These are phyloP conservation scores for Neosilurus mollespiculum DNA, from an alignment of 2,797 vertebrate genomes.

Conservation along the genomic window DNA sequence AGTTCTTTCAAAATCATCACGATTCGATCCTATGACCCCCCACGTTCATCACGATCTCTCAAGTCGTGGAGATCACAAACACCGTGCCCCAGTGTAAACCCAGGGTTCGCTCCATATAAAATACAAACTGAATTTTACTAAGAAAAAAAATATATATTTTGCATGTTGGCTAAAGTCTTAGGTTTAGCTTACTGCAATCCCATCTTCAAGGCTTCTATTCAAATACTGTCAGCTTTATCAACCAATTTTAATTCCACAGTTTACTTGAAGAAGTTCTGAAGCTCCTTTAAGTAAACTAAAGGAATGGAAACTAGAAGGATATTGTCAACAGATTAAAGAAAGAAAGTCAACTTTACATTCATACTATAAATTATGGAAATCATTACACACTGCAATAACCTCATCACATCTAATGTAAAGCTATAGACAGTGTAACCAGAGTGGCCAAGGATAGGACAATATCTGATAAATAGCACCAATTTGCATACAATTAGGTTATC, in stretches of 20 bases:
- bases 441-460: conserved; percentile 48
- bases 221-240: conserved; percentile 22
- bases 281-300: background rate
- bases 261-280: background rate
- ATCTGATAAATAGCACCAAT: conserved; percentile 57
- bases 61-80: too few species aligned
- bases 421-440: conserved; percentile 50
- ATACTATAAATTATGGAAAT: background rate
- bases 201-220: conserved; percentile 24
- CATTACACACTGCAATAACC: background rate
- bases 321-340: background rate
- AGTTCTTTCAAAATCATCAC: too few species aligned
- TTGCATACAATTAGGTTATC: conserved; percentile 68
- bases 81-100: too few species aligned
- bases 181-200: conserved; percentile 27
- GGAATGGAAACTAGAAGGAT: background rate
- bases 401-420: background rate
- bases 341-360: background rate
- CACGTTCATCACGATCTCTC: too few species aligned
- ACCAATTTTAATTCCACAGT: conserved; percentile 19
- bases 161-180: background rate
- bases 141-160: background rate
- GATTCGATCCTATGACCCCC: too few species aligned
- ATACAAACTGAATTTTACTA: background rate
- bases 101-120: background rate